These are phyloP conservation scores for Drosophila lacteicornis DNA, from an alignment of 1,140 invertebrate genomes.

Conservation along the genomic window DNA sequence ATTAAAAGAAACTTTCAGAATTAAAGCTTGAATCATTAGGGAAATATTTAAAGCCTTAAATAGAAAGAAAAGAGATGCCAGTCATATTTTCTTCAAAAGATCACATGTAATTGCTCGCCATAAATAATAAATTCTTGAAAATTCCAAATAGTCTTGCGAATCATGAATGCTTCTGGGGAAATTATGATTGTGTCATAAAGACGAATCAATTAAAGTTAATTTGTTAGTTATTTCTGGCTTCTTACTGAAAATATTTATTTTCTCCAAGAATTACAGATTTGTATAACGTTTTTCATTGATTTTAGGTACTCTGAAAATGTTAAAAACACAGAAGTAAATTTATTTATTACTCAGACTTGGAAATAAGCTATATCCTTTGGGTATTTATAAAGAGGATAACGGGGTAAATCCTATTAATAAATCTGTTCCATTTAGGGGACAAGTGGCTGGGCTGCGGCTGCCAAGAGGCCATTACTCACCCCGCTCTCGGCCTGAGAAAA, in stretches of 20 bases:
- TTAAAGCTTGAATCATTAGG: not conserved
- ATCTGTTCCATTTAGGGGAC: constrained; percentile 14
- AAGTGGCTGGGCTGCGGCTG: not conserved
- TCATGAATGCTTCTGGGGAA: constrained; percentile 19
- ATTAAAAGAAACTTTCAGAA: not conserved
- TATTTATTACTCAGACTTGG: not conserved
- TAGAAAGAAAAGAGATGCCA: too few species aligned
- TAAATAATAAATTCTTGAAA: not conserved
- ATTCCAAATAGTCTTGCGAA: constrained; percentile 5
- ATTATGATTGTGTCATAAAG: constrained; percentile 5
- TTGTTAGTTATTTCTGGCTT: not conserved
- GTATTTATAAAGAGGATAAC: not conserved
- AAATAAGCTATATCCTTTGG: not conserved
- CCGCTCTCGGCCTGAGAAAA: constrained; percentile 10
- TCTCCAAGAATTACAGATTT: not conserved
- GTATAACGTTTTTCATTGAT: not conserved
- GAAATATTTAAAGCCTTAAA: too few species aligned
- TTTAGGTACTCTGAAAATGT: too few species aligned
- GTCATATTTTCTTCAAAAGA: not conserved
- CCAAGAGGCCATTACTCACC: constrained; percentile 19
- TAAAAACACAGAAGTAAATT: too few species aligned
- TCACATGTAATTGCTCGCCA: not conserved
- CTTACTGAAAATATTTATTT: not conserved
- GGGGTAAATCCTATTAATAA: not conserved
- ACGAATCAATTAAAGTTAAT: constrained; percentile 16